phyloP scores from a whole-genome alignment of 1,140 invertebrate genomes.

The Palaemon carinicauda region DNA sequence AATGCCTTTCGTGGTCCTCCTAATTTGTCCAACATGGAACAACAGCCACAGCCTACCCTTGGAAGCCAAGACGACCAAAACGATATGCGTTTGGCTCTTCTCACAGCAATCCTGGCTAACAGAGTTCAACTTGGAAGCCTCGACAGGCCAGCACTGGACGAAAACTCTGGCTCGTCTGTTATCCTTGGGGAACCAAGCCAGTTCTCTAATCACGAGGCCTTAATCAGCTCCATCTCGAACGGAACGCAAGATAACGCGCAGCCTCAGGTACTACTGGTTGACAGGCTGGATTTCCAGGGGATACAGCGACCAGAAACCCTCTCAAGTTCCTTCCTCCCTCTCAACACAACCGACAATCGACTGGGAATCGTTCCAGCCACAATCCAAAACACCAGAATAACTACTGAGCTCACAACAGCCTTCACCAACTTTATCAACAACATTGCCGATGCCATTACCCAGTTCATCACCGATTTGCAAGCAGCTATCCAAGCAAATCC shows the following conservation, averaged over 20 bases:
- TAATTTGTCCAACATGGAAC: background rate
- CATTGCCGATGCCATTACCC: conserved; percentile 23
- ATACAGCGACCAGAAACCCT: background rate
- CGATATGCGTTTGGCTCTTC: background rate
- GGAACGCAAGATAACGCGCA: too few species aligned
- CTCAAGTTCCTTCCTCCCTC: background rate
- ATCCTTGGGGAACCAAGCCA: conserved; percentile 8
- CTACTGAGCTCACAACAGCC: conserved; percentile 20
- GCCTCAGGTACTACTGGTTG: background rate
- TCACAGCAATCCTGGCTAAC: background rate
- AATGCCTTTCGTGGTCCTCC: too few species aligned
- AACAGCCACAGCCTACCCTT: background rate
- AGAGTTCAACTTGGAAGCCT: background rate
- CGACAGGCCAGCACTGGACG: background rate
- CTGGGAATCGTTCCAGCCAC: background rate
- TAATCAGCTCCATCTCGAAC: background rate
- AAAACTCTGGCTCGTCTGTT: background rate
- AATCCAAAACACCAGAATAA: background rate
- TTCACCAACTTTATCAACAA: conserved; percentile 35
- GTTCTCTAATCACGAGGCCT: background rate
- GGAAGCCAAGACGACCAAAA: too few species aligned
- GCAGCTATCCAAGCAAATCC: conserved; percentile 20
- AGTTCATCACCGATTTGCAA: conserved; percentile 29
- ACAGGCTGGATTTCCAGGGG: background rate
- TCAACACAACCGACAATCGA: background rate